A percentile compares a stretch with the other conserved stretches of the same genome.
These are phyloP conservation scores for Pammene aurita DNA, from an alignment of 2,888 invertebrate genomes.

Conservation along the genomic window DNA sequence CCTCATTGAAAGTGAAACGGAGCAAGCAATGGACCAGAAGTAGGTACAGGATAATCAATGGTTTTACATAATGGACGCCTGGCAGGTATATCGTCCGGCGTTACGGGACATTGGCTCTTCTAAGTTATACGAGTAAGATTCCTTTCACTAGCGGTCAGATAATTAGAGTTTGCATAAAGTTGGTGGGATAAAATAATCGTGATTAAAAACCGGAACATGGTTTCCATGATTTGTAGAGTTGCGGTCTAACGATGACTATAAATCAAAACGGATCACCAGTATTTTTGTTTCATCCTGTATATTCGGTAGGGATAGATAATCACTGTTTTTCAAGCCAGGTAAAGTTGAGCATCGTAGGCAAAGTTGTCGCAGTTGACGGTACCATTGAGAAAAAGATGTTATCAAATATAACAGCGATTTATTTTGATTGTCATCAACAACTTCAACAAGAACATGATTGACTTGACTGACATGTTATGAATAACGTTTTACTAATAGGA, in stretches of 20 bases:
- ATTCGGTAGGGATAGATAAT: too few relatives aligned
- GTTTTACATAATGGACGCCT: conserved; percentile 33
- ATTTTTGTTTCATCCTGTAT: too few relatives aligned
- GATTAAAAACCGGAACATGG: conserved; percentile 24
- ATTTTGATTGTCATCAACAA: background rate
- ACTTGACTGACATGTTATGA: conserved; percentile 2
- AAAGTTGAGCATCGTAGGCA: too few relatives aligned
- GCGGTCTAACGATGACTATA: conserved; percentile 2
- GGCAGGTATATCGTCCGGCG: conserved; percentile 23
- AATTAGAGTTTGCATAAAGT: conserved; percentile 31
- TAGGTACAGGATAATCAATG: conserved; percentile 32
- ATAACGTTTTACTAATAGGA: background rate
- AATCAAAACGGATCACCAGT: background rate
- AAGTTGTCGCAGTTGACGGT: background rate
- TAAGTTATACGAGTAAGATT: conserved; percentile 23
- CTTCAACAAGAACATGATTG: conserved; percentile 5
- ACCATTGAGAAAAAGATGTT: too few relatives aligned
- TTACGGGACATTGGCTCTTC: conserved; percentile 36
- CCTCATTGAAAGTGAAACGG: conserved; percentile 38
- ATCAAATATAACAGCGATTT: too few relatives aligned
- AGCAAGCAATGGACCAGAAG: conserved; percentile 25
- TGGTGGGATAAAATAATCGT: conserved; percentile 32
- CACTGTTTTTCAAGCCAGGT: too few relatives aligned
- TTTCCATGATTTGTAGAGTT: conserved; percentile 14
- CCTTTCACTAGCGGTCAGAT: conserved; percentile 39